Percentiles rank a stretch among this genome's conserved stretches.
Evolutionary conservation across 2,888 invertebrate genomes (phyloP).

Genomic region (Mythimna lalbum): DNA sequence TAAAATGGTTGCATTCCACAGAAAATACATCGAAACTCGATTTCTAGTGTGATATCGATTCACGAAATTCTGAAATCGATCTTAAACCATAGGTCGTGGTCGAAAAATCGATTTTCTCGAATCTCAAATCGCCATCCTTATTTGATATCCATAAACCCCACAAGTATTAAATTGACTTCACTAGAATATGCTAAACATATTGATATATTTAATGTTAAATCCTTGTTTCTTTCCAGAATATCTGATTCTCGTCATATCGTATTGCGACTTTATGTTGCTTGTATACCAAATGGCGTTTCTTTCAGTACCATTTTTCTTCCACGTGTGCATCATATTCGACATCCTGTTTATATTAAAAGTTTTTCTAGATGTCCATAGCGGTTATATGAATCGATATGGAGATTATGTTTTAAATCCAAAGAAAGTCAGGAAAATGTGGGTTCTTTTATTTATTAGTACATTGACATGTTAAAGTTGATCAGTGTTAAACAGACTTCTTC

Average conservation of each 20-base stretch:
- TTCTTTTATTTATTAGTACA: constrained; percentile 30
- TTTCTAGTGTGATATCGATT: no score
- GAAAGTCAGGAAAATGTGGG: constrained; percentile 86
- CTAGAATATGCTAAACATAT: neutral
- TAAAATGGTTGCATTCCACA: no score
- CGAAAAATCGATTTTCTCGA: no score
- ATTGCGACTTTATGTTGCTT: constrained; percentile 83
- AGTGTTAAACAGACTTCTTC: neutral
- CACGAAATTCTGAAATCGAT: no score
- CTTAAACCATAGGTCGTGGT: no score
- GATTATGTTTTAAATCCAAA: constrained; percentile 85
- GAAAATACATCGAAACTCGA: no score
- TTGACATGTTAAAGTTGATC: neutral
- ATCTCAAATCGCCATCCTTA: no score
- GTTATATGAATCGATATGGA: constrained; percentile 87
- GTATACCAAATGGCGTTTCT: constrained; percentile 89
- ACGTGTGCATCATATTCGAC: constrained; percentile 80
- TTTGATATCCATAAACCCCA: neutral
- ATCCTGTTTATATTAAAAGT: constrained; percentile 83
- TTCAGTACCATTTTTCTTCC: constrained; percentile 78
- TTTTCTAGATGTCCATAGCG: constrained; percentile 86
- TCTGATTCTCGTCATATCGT: constrained; percentile 81
- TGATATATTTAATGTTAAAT: constrained; percentile 7
- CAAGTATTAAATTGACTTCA: neutral
- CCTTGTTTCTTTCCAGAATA: constrained; percentile 80